Base-by-base conservation (phyloP, 2,888 invertebrate species). In the Eutolmus rufibarbis region DNA sequence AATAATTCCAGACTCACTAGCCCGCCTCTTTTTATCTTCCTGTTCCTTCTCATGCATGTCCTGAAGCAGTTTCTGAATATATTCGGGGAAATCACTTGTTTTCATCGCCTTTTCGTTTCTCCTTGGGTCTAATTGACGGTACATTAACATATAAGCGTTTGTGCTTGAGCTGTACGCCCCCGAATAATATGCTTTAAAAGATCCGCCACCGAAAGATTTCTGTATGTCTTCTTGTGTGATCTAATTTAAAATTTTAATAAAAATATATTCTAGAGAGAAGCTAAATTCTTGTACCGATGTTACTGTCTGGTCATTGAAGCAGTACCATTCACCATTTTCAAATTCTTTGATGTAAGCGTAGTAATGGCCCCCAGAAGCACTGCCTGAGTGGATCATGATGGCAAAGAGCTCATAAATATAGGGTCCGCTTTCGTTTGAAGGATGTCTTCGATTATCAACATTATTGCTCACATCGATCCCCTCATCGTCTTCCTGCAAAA, bases 101-200 rank as follows among this genome's bases (percentile, higher is more conserved):
- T 94, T 94, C 91, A 96, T 95, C 1, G 95, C 95, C n/a, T 93
- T 91, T 88, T 94, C 93, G 91, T 96, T 96, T 37, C 94, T 92
- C 78, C 93, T 93, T 78, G 93, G 92, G 91, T 96, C 95, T 77
- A 95, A 95, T 92, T 96, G 96, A 79, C 97, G 93, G 91, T 97
- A 98, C 96, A 97, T 97, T 87, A 98, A 93, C 97, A 97, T 97
- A 91, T 97, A 97, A 0, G 97, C 97, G 92, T 97, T 97, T 77
- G 97, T 97, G 90, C 97, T 97, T 86, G 96, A 95, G 89, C 95
- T 95, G 91, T 95, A 96, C 51, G 95, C 95, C 66, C 96, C 95
- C 19, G 95, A 95, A 91, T 96, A 96, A 91, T 95, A 96, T 16
- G 94, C 94, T 88, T 94, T 93, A 40, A 95, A 94, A 43, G 95